Evolutionary conservation across 1,140 invertebrate genomes (phyloP), one percentile per base, ranked within the genome.

Genomic region (Papilio helenus): DNA sequence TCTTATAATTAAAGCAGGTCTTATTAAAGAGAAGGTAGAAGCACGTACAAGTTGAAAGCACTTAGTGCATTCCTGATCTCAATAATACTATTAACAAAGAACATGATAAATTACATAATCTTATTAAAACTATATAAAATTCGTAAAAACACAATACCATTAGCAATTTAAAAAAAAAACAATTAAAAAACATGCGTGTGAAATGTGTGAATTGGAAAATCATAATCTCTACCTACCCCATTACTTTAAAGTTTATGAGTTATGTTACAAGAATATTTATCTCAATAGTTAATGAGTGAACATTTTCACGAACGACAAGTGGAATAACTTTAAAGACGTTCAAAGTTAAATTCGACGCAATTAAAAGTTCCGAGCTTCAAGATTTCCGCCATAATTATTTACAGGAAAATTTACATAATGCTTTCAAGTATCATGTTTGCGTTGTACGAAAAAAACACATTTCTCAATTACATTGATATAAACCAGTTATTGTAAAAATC

Each of bases 311-410:
- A 82, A 84, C 84, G 83, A 77, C 79, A 84, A 88, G 82, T 90
- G 84, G 85, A 84, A 84, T 82, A 90, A 91, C 86, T 92, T 91
- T 88, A 91, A 85, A 87, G 82, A 83, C 85, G 88, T 92, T 87
- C 89, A 92, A 93, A 93, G 86, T 91, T 92, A 86, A 89, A 88
- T 90, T 89, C 89, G 88, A 85, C 87, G 89, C 91, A 90, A 91
- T 93, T 93, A 93, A 93, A 93, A 93, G 89, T 93, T 93, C 86
- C 80, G 51, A 84, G 76, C 82, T 78, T 83, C 85, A 89, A 92
- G 90, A 93, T 93, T 93, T 92, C 86, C 89, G 90, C 90, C 89
- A 89, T 87, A 87, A 87, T 86, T 93, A 93, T 91, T 93, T 93
- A 93, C 87, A 87, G 85, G 89, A 87, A 88, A 85, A 87, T 84